phyloP scores from a whole-genome alignment of 1,140 invertebrate species.

The Radopholus similis region DNA sequence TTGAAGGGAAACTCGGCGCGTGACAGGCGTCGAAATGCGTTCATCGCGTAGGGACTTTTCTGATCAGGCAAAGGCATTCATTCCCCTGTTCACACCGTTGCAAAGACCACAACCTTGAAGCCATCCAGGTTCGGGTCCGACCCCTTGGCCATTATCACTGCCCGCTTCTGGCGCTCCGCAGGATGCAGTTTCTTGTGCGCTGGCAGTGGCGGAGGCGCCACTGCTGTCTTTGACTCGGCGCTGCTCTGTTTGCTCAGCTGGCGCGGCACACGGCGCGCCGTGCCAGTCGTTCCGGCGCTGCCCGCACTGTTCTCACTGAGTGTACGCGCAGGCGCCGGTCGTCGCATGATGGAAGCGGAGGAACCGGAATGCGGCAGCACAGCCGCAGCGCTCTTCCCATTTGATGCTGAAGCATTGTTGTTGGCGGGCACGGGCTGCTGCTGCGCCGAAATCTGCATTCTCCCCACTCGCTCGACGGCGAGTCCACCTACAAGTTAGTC shows the following conservation, averaged over 20 bases:
- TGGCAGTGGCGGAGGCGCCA: background rate
- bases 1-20: conserved; percentile 43
- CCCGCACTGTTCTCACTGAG: background rate
- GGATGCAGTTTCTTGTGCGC: conserved; percentile 24
- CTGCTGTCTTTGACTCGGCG: no score
- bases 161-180: conserved; percentile 20
- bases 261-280: background rate
- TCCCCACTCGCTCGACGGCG: no score
- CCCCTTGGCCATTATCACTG: conserved; percentile 17
- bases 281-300: background rate
- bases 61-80: background rate
- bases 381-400: no score
- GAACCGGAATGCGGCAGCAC: no score
- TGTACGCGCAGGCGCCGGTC: background rate
- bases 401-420: no score
- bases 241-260: conserved; percentile 22
- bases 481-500: no score
- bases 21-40: conserved; percentile 42
- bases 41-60: conserved; percentile 33
- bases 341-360: background rate
- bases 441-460: no score
- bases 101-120: background rate
- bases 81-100: background rate
- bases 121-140: background rate
- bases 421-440: no score